These are phyloP conservation scores for Lontra canadensis DNA, from an alignment of 2,113 vertebrate species.

Conservation along the genomic window DNA sequence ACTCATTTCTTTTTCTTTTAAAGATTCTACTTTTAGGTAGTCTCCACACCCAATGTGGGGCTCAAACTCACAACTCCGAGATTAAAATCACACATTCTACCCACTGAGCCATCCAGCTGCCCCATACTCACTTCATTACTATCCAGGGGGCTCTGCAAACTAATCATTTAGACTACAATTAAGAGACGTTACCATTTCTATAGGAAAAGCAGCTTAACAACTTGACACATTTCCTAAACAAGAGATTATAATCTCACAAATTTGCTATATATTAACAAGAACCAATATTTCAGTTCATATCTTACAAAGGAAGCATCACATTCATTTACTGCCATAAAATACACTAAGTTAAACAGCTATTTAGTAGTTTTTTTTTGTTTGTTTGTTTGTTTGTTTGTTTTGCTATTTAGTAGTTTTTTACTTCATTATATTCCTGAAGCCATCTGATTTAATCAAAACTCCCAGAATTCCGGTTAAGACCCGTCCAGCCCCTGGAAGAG, in stretches of 20 bases:
- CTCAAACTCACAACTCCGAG: not conserved
- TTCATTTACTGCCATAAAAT: not conserved
- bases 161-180: not conserved
- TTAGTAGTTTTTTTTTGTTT: not conserved
- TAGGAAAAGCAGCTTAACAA: not conserved
- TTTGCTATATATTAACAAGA: not conserved
- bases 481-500: not conserved
- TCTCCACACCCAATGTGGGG: not conserved
- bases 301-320: not conserved
- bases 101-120: not conserved
- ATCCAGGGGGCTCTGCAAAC: not conserved
- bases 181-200: not conserved
- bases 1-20: not conserved
- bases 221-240: not conserved
- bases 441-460: constrained; percentile 1
- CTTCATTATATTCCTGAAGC: not conserved
- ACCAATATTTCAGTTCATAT: not conserved
- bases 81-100: not conserved
- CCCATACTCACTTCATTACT: not conserved
- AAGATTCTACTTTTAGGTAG: not conserved
- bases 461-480: not conserved
- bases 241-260: not conserved
- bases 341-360: not conserved
- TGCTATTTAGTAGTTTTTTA: not conserved
- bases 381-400: too few species aligned